Evolutionary conservation across 2,888 invertebrate genomes (phyloP).

Genomic region (Yponomeuta evonymella): DNA sequence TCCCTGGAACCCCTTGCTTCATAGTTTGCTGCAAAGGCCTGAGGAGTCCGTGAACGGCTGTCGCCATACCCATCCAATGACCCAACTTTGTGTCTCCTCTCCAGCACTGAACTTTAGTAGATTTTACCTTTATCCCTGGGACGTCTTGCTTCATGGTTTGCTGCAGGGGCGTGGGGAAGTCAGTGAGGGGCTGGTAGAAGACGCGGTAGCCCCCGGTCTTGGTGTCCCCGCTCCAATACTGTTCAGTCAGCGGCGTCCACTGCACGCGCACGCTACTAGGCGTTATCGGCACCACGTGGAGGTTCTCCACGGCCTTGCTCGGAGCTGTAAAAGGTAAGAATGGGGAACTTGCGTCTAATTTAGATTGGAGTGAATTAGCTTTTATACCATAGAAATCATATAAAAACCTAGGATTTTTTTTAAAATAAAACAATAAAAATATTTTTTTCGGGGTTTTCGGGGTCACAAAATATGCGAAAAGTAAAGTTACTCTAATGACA

Average conservation of each 20-base stretch:
- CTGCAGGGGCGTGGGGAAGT: slow-evolving; percentile 90
- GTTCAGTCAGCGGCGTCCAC: slow-evolving; percentile 88
- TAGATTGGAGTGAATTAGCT: too few species aligned
- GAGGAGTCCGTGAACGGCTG: too few species aligned
- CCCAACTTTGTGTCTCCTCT: too few species aligned
- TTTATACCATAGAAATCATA: too few species aligned
- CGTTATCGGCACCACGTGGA: slow-evolving; percentile 95
- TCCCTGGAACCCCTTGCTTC: too few species aligned
- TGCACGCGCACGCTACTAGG: slow-evolving; percentile 95
- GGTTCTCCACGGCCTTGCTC: slow-evolving; percentile 84
- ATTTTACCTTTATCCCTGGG: slow-evolving; percentile 82
- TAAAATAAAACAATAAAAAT: too few species aligned
- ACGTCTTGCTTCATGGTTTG: slow-evolving; percentile 90
- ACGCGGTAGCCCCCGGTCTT: slow-evolving; percentile 92
- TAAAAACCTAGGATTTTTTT: too few species aligned
- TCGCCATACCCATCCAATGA: too few species aligned
- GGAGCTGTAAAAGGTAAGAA: slow-evolving; percentile 78
- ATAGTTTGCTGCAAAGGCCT: too few species aligned
- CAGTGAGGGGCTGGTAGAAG: slow-evolving; percentile 90
- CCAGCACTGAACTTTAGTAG: not conserved
- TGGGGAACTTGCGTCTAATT: not conserved
- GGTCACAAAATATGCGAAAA: too few species aligned
- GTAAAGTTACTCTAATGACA: too few species aligned
- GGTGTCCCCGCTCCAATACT: slow-evolving; percentile 92
- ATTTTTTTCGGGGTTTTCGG: too few species aligned